These are phyloP conservation scores for Hassar affinis DNA, from an alignment of 2,113 vertebrate species.

Conservation along the genomic window DNA sequence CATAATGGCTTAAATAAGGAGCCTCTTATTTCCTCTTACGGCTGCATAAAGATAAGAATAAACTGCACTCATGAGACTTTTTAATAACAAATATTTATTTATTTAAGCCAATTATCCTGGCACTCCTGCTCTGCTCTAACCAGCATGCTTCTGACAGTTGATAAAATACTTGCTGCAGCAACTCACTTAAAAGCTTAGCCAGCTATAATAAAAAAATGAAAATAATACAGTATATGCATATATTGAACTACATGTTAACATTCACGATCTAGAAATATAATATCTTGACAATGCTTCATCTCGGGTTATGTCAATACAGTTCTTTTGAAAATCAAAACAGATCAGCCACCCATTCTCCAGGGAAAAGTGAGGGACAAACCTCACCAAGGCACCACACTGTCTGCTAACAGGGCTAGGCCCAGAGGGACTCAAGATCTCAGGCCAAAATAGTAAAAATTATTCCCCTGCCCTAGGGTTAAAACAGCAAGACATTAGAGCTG, in stretches of 20 bases:
- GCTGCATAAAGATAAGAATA: not conserved
- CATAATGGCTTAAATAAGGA: not conserved
- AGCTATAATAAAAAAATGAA: too few relatives aligned
- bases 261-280: too few relatives aligned
- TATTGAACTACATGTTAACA: not conserved
- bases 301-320: not conserved
- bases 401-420: slow-evolving; percentile 35
- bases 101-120: not conserved
- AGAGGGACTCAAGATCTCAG: slow-evolving; percentile 27
- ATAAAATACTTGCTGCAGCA: not conserved
- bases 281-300: not conserved
- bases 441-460: slow-evolving; percentile 34
- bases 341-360: not conserved
- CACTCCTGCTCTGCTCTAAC: not conserved
- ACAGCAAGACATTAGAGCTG: slow-evolving; percentile 58
- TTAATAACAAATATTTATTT: not conserved
- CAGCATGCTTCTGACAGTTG: not conserved
- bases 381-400: slow-evolving; percentile 39
- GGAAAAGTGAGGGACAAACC: not conserved
- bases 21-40: not conserved
- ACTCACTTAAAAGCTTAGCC: not conserved
- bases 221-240: too few relatives aligned
- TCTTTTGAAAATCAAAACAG: not conserved
- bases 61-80: not conserved
- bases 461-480: slow-evolving; percentile 57